A percentile compares a stretch with the other conserved stretches of the same genome.
These are phyloP conservation scores for Drosophila gaucha DNA, from an alignment of 2,888 invertebrate species.

Conservation along the genomic window DNA sequence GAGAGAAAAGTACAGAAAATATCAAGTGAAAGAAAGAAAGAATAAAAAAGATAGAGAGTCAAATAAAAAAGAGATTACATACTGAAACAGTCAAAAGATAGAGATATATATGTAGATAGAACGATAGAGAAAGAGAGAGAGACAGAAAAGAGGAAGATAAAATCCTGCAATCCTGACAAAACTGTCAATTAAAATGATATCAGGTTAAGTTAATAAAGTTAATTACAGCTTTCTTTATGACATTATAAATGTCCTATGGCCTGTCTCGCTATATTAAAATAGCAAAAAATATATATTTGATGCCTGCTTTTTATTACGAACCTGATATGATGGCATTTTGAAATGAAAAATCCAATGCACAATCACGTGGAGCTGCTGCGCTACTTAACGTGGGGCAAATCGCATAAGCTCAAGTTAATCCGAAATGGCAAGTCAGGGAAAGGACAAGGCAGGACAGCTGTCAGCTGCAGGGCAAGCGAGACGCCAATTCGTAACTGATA, in stretches of 20 bases:
- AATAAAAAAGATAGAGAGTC: neutral
- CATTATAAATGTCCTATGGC: no score
- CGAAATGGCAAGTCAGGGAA: conserved; percentile 20
- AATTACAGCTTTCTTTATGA: no score
- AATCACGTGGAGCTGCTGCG: neutral
- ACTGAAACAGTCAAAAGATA: no score
- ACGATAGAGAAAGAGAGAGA: no score
- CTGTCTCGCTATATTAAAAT: no score
- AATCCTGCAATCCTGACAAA: no score
- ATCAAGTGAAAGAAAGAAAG: neutral
- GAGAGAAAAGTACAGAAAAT: no score
- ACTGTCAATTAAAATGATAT: no score
- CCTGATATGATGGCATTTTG: neutral
- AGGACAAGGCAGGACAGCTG: conserved; percentile 20
- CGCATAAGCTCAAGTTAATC: conserved; percentile 25
- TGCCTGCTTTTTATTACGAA: neutral
- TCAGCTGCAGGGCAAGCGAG: conserved; percentile 46
- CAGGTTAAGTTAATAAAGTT: no score
- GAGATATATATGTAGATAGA: no score
- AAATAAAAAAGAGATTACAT: no score
- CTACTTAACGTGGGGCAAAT: conserved; percentile 14
- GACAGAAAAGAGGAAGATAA: no score
- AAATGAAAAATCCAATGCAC: conserved; percentile 3
- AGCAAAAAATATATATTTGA: neutral
- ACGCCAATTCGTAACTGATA: conserved; percentile 41